These are phyloP conservation scores for Tinea trinotella DNA, from an alignment of 2,888 invertebrate species.

Conservation along the genomic window DNA sequence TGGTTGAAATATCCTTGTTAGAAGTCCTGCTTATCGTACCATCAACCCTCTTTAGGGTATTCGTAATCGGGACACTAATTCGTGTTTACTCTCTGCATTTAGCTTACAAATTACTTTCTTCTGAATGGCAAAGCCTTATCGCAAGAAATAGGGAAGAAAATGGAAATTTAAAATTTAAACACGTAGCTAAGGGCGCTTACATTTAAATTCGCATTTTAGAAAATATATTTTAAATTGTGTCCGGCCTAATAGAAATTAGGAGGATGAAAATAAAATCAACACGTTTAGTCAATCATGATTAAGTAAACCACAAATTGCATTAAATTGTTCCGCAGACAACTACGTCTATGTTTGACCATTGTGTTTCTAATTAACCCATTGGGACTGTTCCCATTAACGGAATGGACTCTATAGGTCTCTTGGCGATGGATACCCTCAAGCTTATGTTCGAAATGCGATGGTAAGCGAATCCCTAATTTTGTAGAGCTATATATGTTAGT, in stretches of 20 bases:
- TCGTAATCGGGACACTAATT: constrained; percentile 12
- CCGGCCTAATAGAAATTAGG: neutral
- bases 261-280: neutral
- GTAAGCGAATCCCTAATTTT: constrained; percentile 29
- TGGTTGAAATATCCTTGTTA: constrained; percentile 32
- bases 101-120: constrained; percentile 12
- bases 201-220: neutral
- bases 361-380: constrained; percentile 42
- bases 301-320: constrained; percentile 3
- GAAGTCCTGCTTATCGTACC: constrained; percentile 39
- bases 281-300: neutral
- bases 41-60: constrained; percentile 17
- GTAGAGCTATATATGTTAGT: too few relatives aligned
- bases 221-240: neutral
- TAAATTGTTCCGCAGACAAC: constrained; percentile 3
- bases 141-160: neutral
- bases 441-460: constrained; percentile 24
- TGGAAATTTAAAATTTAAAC: neutral
- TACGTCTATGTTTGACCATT: neutral
- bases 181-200: neutral
- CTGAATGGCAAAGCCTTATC: constrained; percentile 12
- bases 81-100: constrained; percentile 9
- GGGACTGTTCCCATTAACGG: constrained; percentile 40
- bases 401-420: constrained; percentile 29
- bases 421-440: constrained; percentile 18